Evolutionary conservation across 1,140 invertebrate species (phyloP), one percentile per base, ranked within the genome.

Genomic region (Coelopa frigida): DNA sequence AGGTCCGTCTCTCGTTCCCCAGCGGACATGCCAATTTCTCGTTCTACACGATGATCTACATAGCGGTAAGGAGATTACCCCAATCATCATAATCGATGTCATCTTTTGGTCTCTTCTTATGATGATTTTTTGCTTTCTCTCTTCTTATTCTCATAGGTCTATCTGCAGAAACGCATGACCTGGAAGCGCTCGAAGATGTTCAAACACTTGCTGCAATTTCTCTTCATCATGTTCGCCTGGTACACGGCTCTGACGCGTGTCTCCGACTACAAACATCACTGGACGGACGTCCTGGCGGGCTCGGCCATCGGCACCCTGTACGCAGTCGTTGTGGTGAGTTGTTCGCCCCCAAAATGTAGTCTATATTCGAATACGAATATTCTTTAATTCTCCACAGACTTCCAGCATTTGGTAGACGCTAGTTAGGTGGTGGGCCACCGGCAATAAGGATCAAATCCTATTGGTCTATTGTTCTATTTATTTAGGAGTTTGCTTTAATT

Each of bases 181-280:
- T 84, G 78, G 83, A 74, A 76, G 38, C 78, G 78, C 18, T 82
- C 82, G 36, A 81, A 81, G 51, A 71, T 94, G 31, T 57, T 90
- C 2, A 80, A 78, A 29, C 87, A 89, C 53, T 73, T 83, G 4
- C 57, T 90, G 5, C 89, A 89, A 67, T 81, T 84, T 50, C 36
- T 82, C 5, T 78, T 82, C 17, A 61, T 94, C 11, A 72, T 81
- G 60, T 72, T 89, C 57, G 82, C 88, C 20, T 85, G 84, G 78
- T 87, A 78, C 58, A 90, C 87, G 5, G 83, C 84, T 5, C 78
- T 93, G 72, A 85, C 87, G 2, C 76, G 94, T 23, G 79, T 98
- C 20, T 89, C 88, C 3, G 87, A 98, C 75, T 94, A 96, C 71
- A 97, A 96, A 72, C 94, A 98, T 70, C 94, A 98, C 62, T 94